Base-by-base conservation (phyloP, 2,797 vertebrate species). In the Centropyge bicolor region DNA sequence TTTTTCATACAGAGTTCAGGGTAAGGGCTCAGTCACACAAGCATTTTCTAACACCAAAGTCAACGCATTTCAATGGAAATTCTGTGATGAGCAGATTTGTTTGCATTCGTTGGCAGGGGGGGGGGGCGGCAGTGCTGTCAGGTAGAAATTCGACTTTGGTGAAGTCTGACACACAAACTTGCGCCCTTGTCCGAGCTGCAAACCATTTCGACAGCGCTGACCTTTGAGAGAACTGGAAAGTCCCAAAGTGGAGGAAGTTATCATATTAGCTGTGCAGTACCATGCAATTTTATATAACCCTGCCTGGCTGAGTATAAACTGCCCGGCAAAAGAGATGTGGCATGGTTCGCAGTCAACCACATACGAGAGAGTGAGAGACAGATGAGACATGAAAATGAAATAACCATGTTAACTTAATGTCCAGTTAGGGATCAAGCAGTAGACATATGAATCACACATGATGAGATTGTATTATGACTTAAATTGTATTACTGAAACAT, bases 201-300 rank as follows among this genome's bases (percentile, higher is more conserved):
- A 70, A 54, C 11, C 22, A 9, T 49, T 70, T 56, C 66, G 76
- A 22, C 61, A 65, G 63, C 14, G 43, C 22, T 80, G 80, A 83
- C 69, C 69, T 83, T 71, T 59, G 43, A 64, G 56, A 65, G 46
- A 66, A 70, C 66, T 16, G 17, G 5, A 31, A 20, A 84, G 27
- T 51, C 16, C 11, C 10, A 66, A 45, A 56, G 36, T 63, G 19
- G 24, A 57, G 20, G 40, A 68, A 48, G 31, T 69, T 70, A 31
- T 27, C 27, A 13, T 27, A 36, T 65, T 27, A 35, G 9, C 35
- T n/a, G 8, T 60, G 16, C 35, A 2, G 13, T 31, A 61, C 14
- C 52, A 43, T 59, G 24, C 43, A 51, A 16, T 59, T 46, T 69
- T 51, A 63, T 17, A 61, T 41, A 56, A 35, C 27, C 2, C 4